Percentiles rank a stretch among this genome's conserved stretches.
Conservation (phyloP, 2,113 vertebrate species). For the Malurus cyaneus region DNA sequence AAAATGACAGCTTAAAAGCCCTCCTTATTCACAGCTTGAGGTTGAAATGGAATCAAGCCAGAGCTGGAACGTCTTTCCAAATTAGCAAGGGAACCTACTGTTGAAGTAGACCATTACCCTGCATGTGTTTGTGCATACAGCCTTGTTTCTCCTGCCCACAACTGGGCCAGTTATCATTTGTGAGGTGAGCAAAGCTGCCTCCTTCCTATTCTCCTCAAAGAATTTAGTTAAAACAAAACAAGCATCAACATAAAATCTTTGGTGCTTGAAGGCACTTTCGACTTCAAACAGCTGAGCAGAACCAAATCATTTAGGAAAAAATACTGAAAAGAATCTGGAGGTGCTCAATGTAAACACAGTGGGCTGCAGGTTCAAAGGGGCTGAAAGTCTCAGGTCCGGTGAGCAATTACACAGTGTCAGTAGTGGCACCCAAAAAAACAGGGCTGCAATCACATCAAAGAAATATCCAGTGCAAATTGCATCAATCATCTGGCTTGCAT, state of each 20-base stretch:
- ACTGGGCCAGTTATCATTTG: slow-evolving; percentile 14
- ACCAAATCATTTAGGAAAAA: background rate
- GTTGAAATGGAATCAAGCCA: slow-evolving; percentile 51
- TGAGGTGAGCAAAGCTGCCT: background rate
- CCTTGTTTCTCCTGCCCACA: slow-evolving; percentile 1
- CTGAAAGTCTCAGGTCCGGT: background rate
- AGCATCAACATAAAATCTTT: background rate
- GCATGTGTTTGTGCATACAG: background rate
- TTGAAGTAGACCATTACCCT: slow-evolving; percentile 56
- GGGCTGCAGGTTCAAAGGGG: background rate
- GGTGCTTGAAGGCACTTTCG: background rate
- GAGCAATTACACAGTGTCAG: accelerated
- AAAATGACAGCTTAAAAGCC: slow-evolving; percentile 61
- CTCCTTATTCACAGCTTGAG: slow-evolving; percentile 64
- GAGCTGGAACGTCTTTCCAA: slow-evolving; percentile 43
- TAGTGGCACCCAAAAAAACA: background rate
- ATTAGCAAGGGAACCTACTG: slow-evolving; percentile 53
- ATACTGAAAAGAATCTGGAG: background rate
- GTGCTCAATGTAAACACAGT: background rate
- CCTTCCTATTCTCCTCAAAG: background rate
- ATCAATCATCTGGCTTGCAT: background rate
- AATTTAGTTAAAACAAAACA: slow-evolving; percentile 37
- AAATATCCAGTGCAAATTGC: background rate
- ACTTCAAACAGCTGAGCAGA: background rate
- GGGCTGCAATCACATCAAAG: background rate